Base-by-base conservation (phyloP, 2,888 invertebrate species). In the Lasioglossum villosulum region DNA sequence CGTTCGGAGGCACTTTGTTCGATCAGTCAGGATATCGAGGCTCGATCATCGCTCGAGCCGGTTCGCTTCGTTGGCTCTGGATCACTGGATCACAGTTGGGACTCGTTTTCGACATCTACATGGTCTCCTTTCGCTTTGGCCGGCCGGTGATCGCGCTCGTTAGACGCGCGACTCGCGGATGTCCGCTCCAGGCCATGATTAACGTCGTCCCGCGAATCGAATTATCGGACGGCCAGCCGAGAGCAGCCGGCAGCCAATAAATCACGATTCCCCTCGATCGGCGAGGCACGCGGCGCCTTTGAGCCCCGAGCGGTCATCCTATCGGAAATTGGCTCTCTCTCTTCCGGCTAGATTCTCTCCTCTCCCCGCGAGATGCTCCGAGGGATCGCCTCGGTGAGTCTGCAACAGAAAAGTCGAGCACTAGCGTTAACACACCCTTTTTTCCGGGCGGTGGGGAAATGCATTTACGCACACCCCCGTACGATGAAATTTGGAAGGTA, bases 151-250 rank as follows among this genome's bases (percentile, higher is more conserved):
- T 85, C 80, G 23, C 48, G 45, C 74, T 80, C 63, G 85, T 85
- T 80, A 80, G 52, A n/a, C 39, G 48, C 59, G 27, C 34, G 10
- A 23, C n/a, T 16, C 45, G 30, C 45, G 27, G 77, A 52, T 42
- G 52, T n/a, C 74, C 39, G 74, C 30, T 63, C 77, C 74, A n/a
- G 27, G 70, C 71, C 76, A 80, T 88, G 71, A 80, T 89, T 78
- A 82, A 82, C 39, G 75, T 87, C 59, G 52, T 76, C 71, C 37
- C 34, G 63, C 45, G 45, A 79, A 83, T 80, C 78, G 48, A 85
- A 68, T 78, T 77, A 78, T 80, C 59, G 70, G 63, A 45, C 56
- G 48, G 1, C 10, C 37, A 27, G 30, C 10, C 71, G 71, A 63
- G 30, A 56, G 12, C 42, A 52, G 52, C 52, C 14, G 39, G n/a